Conservation (phyloP, 2,797 vertebrate genomes). For the Fistularia commersonii region DNA sequence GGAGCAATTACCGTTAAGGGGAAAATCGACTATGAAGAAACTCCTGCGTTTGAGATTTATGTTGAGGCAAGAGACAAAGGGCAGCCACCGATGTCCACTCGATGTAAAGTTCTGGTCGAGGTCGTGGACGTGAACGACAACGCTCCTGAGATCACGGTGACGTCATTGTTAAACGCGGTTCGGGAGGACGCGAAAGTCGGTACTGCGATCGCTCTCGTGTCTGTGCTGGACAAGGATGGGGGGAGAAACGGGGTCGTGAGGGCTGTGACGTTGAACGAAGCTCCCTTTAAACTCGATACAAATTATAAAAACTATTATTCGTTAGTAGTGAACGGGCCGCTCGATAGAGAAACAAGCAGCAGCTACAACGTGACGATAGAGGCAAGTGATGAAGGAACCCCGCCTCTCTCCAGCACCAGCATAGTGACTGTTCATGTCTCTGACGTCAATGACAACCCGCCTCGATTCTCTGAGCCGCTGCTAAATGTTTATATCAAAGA, state of each 20-base stretch:
- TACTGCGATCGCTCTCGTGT: constrained; percentile 58
- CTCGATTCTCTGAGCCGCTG: constrained; percentile 25
- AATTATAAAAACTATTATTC: constrained; percentile 71
- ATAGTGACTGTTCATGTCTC: constrained; percentile 51
- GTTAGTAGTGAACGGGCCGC: constrained; percentile 52
- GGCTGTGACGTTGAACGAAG: background rate
- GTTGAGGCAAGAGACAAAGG: constrained; percentile 66
- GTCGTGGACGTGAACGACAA: constrained; percentile 73
- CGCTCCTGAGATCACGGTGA: constrained; percentile 61
- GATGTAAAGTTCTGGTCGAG: constrained; percentile 66
- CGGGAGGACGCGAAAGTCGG: constrained; percentile 66
- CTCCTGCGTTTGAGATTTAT: constrained; percentile 57
- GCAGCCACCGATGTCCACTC: constrained; percentile 45
- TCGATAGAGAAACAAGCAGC: constrained; percentile 61
- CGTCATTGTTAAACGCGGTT: constrained; percentile 56
- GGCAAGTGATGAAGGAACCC: constrained; percentile 62
- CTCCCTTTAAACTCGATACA: constrained; percentile 63
- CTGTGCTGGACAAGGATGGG: constrained; percentile 51
- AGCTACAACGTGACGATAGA: constrained; percentile 53
- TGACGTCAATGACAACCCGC: constrained; percentile 68
- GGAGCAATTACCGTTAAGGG: constrained; percentile 61
- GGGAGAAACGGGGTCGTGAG: constrained; percentile 61
- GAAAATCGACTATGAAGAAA: constrained; percentile 63
- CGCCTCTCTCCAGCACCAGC: constrained; percentile 46
- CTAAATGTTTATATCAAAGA: constrained; percentile 63